A percentile compares a stretch with the other conserved stretches of the same genome.
phyloP scores from a whole-genome alignment of 2,797 vertebrate genomes.

The Ceryle rudis region DNA sequence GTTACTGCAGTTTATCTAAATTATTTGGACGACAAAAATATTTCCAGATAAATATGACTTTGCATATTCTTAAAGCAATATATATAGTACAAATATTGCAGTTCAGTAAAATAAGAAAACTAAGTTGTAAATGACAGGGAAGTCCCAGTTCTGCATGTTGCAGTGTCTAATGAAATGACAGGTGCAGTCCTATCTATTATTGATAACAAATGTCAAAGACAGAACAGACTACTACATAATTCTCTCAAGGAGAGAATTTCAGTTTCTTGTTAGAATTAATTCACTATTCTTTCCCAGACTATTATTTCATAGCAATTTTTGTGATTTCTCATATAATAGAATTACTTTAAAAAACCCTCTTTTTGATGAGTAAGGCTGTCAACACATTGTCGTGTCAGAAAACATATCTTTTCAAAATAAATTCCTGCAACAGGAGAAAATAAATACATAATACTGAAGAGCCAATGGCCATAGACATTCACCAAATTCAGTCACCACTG shows the following conservation, averaged over 20 bases:
- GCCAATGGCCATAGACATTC: not conserved
- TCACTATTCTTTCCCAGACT: not conserved
- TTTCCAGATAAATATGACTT: slow-evolving; percentile 1
- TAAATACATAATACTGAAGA: not conserved
- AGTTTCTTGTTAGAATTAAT: not conserved
- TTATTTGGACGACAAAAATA: not conserved
- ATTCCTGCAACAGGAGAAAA: not conserved
- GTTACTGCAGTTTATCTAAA: slow-evolving; percentile 8
- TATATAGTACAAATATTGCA: not conserved
- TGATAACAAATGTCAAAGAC: not conserved
- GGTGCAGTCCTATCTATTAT: too few species aligned
- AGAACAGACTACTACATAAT: not conserved
- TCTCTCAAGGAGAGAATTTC: not conserved
- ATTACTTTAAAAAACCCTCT: not conserved
- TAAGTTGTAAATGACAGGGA: not conserved
- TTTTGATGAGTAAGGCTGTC: not conserved
- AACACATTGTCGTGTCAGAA: not conserved
- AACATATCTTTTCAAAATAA: not conserved
- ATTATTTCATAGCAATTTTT: not conserved
- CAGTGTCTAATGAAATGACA: not conserved
- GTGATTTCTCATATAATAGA: not conserved
- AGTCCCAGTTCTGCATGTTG: not conserved
- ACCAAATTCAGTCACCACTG: not conserved
- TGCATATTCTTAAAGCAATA: not conserved
- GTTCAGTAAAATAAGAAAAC: not conserved